Evolutionary conservation across 1,140 invertebrate species (phyloP), one percentile per base, ranked within the genome.

Genomic region (Acyrthosiphon pisum): DNA sequence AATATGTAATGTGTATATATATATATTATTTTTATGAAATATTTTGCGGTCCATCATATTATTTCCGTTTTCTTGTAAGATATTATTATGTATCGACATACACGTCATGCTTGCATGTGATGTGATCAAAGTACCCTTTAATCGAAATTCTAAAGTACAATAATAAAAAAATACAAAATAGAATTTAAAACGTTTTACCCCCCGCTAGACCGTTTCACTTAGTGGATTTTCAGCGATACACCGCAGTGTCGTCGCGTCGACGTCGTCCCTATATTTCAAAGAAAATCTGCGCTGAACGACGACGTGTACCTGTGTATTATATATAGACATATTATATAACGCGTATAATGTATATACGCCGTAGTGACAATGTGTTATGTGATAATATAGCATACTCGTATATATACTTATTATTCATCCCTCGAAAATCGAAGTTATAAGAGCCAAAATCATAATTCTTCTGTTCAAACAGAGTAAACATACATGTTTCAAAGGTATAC

Each of bases 151-250:
- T 35, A 53, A 81, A 81, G 35, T 92, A 81, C n/a, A 92, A 48
- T 81, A 48, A 92, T 60, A 90, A 90, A 60, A 76, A 76, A 53
- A 53, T n/a, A 76, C 30, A 76, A n/a, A 76, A 68, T 68, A 91
- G 23, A 91, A 83, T 46, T 20, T 46, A 41, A 92, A 92, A 92
- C 91, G 76, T 37, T 84, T 84, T 84, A 92, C 91, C 91, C 91
- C 91, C 91, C 46, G 76, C 91, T 50, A 83, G 26, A 53, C 26
- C 26, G 30, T 46, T 60, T 8, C 30, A 76, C 89, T 90, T 44
- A 60, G 56, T 41, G 11, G 7, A 18, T n/a, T 44, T 60, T 48
- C 90, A 76, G 53, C 60, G 60, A 91, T 60, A 91, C 18, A 76
- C 41, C 90, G 56, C 56, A 35, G 56, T 90, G 41, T 60, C 23